Conservation (phyloP, 1,140 invertebrate species). For the Heliconius hermathena region DNA sequence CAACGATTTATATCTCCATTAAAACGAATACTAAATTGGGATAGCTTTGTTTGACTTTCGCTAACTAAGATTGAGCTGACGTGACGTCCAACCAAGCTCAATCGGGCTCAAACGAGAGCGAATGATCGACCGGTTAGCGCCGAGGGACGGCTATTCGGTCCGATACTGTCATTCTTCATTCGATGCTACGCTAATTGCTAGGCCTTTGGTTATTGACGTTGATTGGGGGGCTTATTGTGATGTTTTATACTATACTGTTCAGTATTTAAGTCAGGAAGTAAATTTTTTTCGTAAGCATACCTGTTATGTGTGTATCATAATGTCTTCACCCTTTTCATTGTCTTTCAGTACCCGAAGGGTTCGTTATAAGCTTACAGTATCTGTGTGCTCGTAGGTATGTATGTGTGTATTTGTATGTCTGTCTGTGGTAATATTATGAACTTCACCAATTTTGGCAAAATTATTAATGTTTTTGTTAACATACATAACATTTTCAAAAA, state of each 20-base stretch:
- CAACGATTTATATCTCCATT: background rate
- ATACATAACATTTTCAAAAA: too few relatives aligned
- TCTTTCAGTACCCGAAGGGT: too few relatives aligned
- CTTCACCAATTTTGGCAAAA: too few relatives aligned
- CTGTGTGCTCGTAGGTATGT: too few relatives aligned
- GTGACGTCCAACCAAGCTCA: background rate
- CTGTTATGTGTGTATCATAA: too few relatives aligned
- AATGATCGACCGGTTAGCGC: conserved; percentile 24
- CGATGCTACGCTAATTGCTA: conserved; percentile 5
- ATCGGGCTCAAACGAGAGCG: conserved; percentile 15
- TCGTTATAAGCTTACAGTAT: too few relatives aligned
- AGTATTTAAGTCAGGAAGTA: background rate
- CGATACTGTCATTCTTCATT: conserved; percentile 24
- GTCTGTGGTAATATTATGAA: too few relatives aligned
- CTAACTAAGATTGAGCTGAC: conserved; percentile 25
- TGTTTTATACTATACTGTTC: background rate
- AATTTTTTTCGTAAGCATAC: too few relatives aligned
- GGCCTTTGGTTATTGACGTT: conserved; percentile 8
- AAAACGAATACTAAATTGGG: conserved; percentile 1
- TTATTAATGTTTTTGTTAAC: too few relatives aligned
- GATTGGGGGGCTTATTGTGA: background rate
- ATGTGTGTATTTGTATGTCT: too few relatives aligned
- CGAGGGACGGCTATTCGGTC: conserved; percentile 16
- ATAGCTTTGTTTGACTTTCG: conserved; percentile 12
- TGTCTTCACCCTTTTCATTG: too few relatives aligned